Conservation (phyloP, 2,888 invertebrate species). For the Ornithoptera alexandrae region DNA sequence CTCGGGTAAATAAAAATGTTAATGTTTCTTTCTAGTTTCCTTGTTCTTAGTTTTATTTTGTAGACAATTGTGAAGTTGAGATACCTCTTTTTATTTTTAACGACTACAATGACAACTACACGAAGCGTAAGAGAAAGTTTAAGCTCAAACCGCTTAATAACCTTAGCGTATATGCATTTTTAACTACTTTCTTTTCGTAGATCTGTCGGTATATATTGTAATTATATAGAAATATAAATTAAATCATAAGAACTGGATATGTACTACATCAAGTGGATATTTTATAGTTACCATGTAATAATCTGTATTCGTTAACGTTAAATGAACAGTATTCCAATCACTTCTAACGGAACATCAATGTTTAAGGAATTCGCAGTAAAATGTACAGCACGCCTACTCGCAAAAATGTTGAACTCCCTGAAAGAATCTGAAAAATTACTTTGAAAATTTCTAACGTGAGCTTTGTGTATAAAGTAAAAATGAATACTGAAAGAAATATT, state of each 20-base stretch:
- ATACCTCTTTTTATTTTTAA: too few species aligned
- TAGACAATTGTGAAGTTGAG: too few species aligned
- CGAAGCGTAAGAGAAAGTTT: too few species aligned
- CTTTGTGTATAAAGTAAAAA: constrained; percentile 40
- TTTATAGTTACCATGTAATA: neutral
- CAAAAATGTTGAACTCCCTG: constrained; percentile 54
- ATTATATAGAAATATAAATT: too few species aligned
- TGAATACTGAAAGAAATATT: constrained; percentile 35
- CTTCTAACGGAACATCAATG: constrained; percentile 18
- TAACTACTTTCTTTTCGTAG: too few species aligned
- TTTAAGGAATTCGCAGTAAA: constrained; percentile 22
- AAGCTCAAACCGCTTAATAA: too few species aligned
- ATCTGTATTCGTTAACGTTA: neutral
- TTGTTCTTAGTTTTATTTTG: too few species aligned
- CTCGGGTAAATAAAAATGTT: neutral
- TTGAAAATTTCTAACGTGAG: constrained; percentile 52
- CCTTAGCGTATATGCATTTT: too few species aligned
- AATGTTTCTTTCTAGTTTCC: neutral
- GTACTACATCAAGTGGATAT: too few species aligned
- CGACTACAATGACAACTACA: too few species aligned
- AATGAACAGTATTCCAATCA: constrained; percentile 12
- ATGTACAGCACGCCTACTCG: constrained; percentile 29
- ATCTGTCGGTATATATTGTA: too few species aligned
- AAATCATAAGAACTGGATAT: too few species aligned
- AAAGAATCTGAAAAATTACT: constrained; percentile 57